Evolutionary conservation across 2,797 vertebrate species (phyloP).

Genomic region (Anabacerthia variegaticeps): DNA sequence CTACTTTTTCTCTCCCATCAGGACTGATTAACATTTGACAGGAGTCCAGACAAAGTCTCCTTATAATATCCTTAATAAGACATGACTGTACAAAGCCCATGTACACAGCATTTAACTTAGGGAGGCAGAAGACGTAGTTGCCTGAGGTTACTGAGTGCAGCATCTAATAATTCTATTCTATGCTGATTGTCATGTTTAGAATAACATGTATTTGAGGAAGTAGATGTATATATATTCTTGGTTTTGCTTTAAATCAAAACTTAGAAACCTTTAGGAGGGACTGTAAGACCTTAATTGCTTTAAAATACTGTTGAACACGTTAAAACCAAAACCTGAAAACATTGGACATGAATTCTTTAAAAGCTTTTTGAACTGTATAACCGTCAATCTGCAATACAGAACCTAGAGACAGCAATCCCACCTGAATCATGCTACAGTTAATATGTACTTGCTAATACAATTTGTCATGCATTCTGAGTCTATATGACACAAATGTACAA

Average conservation of each 20-base stretch:
- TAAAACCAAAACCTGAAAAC: background rate
- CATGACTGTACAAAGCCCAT: background rate
- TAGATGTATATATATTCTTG: background rate
- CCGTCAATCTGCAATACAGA: background rate
- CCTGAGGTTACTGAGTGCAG: slow-evolving; percentile 8
- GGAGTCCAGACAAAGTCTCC: background rate
- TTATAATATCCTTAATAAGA: background rate
- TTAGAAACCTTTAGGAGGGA: background rate
- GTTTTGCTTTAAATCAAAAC: background rate
- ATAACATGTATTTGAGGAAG: background rate
- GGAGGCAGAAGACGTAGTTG: background rate
- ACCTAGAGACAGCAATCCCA: background rate
- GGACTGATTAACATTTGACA: background rate
- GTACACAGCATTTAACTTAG: background rate
- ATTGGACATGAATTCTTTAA: background rate
- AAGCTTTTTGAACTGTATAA: slow-evolving; percentile 12
- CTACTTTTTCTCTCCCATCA: background rate
- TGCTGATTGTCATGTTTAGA: background rate
- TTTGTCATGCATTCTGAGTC: slow-evolving; percentile 24
- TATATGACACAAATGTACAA: background rate
- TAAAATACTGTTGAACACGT: background rate
- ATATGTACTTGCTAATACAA: slow-evolving; percentile 24
- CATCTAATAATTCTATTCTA: background rate
- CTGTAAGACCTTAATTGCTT: background rate
- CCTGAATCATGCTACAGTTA: slow-evolving; percentile 27